Percentiles rank a stretch among this genome's conserved stretches.
phyloP scores from a whole-genome alignment of 2,888 invertebrate genomes.

The Boloria euphrosyne region DNA sequence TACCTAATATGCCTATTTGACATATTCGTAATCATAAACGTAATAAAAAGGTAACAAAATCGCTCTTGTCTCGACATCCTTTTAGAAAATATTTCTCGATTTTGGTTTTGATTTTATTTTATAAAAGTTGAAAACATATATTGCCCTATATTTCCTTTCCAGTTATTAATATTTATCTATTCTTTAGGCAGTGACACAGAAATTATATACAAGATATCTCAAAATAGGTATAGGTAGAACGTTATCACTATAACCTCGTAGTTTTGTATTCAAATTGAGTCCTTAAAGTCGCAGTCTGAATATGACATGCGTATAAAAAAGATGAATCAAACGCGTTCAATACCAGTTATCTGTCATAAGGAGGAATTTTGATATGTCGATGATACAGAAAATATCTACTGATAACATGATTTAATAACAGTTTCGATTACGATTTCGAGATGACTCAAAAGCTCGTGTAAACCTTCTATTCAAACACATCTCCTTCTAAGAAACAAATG shows the following conservation, averaged over 20 bases:
- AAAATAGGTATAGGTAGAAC: neutral
- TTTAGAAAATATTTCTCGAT: no score
- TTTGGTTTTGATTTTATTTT: no score
- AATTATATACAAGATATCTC: no score
- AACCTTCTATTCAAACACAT: constrained; percentile 41
- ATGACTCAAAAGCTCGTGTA: constrained; percentile 46
- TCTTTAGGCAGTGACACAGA: no score
- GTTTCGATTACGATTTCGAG: constrained; percentile 34
- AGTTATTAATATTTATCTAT: no score
- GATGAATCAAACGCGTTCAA: constrained; percentile 4
- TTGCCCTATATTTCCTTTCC: no score
- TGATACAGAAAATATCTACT: constrained; percentile 30
- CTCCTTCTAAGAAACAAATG: constrained; percentile 59
- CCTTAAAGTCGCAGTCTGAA: neutral
- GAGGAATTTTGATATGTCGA: constrained; percentile 29
- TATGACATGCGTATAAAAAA: neutral
- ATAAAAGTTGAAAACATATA: no score
- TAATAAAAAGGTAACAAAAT: no score
- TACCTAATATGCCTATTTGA: no score
- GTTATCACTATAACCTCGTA: neutral
- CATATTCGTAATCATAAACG: no score
- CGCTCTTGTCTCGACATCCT: no score
- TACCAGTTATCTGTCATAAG: constrained; percentile 20
- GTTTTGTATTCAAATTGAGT: neutral
- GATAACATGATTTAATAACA: constrained; percentile 32